These are phyloP conservation scores for Spondyliosoma cantharus DNA, from an alignment of 2,797 vertebrate genomes.

Conservation along the genomic window DNA sequence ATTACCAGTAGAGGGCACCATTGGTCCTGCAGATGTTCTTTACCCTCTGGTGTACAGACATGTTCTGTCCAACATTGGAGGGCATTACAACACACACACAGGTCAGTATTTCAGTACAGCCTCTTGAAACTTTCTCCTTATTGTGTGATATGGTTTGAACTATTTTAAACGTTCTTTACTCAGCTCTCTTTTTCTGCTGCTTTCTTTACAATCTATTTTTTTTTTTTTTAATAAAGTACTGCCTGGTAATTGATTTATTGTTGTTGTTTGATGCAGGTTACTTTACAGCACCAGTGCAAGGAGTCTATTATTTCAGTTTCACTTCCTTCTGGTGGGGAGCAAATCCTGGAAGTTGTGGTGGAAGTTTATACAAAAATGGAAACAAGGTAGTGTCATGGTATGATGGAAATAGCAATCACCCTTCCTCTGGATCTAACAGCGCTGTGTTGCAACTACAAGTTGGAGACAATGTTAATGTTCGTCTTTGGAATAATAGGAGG, in stretches of 20 bases:
- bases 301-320: conserved; percentile 42
- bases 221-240: not conserved
- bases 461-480: conserved; percentile 36
- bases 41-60: conserved; percentile 35
- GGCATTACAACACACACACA: conserved; percentile 49
- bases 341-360: accelerated
- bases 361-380: conserved; percentile 27
- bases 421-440: not conserved
- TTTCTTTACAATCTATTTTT: not conserved
- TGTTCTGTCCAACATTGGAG: conserved; percentile 43
- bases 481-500: accelerated
- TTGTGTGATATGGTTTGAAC: not conserved
- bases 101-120: conserved; percentile 29
- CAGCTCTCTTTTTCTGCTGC: not conserved
- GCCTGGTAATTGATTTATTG: not conserved
- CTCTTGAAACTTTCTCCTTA: not conserved
- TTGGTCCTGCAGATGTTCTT: conserved; percentile 13
- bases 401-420: accelerated
- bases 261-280: conserved; percentile 20
- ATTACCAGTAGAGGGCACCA: not conserved
- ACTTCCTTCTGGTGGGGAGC: accelerated
- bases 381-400: accelerated
- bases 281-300: conserved; percentile 47
- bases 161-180: not conserved
- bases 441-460: conserved; percentile 26